phyloP scores from a whole-genome alignment of 2,888 invertebrate genomes.

The Netelia inedita region DNA sequence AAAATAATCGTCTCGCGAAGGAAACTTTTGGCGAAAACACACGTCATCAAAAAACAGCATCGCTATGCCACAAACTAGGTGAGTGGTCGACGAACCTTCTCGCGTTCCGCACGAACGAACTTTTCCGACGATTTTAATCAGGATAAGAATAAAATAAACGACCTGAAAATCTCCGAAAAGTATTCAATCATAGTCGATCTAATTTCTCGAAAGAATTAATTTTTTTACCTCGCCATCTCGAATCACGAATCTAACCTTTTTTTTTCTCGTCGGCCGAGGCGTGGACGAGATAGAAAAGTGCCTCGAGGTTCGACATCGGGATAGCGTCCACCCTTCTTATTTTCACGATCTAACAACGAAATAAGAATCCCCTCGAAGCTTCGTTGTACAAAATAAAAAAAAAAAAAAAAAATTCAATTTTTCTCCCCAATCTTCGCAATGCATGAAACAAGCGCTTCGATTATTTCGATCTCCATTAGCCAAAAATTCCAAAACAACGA shows the following conservation, averaged over 20 bases:
- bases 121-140: slow-evolving; percentile 13
- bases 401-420: not conserved
- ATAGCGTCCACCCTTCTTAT: not conserved
- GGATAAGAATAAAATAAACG: not conserved
- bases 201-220: not conserved
- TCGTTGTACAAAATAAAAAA: not conserved
- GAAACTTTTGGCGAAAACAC: slow-evolving; percentile 64
- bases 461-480: too few relatives aligned
- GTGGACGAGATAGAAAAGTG: slow-evolving; percentile 27
- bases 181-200: not conserved
- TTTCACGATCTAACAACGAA: not conserved
- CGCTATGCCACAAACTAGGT: slow-evolving; percentile 84
- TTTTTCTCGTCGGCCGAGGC: slow-evolving; percentile 41
- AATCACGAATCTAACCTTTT: slow-evolving; percentile 58
- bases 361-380: not conserved
- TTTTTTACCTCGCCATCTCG: slow-evolving; percentile 40
- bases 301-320: slow-evolving; percentile 17
- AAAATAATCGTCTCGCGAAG: slow-evolving; percentile 43
- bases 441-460: too few relatives aligned
- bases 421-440: not conserved
- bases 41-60: slow-evolving; percentile 75
- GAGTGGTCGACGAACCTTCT: slow-evolving; percentile 72
- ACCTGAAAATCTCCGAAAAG: not conserved
- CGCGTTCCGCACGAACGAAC: not conserved
- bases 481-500: too few relatives aligned